These are phyloP conservation scores for Spongia lamella DNA, from an alignment of 37 sponge, comb jelly and placozoan species.

Conservation along the genomic window DNA sequence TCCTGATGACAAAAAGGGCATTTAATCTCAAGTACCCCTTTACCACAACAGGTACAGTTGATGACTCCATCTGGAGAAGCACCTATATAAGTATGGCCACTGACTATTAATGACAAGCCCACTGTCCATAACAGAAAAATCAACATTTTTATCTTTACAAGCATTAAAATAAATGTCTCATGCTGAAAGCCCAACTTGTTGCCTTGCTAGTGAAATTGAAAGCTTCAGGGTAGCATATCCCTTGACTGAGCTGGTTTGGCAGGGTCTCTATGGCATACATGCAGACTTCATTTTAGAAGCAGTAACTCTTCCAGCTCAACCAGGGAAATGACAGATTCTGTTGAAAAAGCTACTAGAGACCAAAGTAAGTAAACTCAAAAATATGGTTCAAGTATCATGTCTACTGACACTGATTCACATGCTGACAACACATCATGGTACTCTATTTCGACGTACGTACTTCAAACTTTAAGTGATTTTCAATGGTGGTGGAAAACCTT, in stretches of 20 bases:
- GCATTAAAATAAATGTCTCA: no score
- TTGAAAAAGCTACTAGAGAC: no score
- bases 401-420: constrained; percentile 2
- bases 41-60: no score
- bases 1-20: no score
- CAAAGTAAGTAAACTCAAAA: no score
- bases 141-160: no score
- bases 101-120: no score
- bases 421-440: constrained; percentile 1
- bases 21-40: no score
- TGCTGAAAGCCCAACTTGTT: constrained; percentile 22
- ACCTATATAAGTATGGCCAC: not conserved
- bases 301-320: constrained; percentile 31
- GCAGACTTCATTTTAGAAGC: constrained; percentile 20
- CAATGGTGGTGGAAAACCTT: not conserved
- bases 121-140: no score
- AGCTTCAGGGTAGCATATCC: constrained; percentile 34
- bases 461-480: not conserved
- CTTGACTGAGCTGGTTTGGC: not conserved
- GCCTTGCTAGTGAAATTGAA: constrained; percentile 7
- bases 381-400: constrained; percentile 5
- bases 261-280: constrained; percentile 3
- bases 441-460: not conserved
- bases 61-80: no score
- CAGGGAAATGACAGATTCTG: constrained; percentile 26